These are phyloP conservation scores for Coendou prehensilis DNA, from an alignment of 2,797 vertebrate genomes.

Conservation along the genomic window DNA sequence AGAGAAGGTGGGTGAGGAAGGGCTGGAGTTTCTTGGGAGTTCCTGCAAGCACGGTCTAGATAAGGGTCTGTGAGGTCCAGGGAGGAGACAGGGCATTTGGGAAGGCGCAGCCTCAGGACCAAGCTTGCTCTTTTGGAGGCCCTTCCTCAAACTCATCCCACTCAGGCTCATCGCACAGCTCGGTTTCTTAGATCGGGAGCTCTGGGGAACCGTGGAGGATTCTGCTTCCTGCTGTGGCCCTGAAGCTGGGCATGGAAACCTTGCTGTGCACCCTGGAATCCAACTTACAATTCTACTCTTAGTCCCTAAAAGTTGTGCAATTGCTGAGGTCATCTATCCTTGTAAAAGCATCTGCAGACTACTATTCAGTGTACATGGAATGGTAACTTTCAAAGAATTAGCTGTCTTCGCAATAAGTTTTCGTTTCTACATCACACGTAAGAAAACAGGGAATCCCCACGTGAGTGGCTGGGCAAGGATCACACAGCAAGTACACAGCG, in stretches of 20 bases:
- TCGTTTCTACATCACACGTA: neutral
- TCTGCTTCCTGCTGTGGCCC: no score
- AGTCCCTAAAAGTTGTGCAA: neutral
- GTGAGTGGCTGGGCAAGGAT: neutral
- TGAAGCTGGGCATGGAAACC: neutral
- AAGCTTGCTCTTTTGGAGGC: neutral
- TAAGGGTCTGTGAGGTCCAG: neutral
- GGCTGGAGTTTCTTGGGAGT: neutral
- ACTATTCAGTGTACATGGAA: neutral
- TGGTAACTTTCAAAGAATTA: neutral
- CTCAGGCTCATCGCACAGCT: neutral
- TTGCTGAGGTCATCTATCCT: neutral
- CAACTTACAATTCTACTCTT: constrained; percentile 14
- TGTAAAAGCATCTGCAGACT: neutral
- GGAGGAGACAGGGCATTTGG: neutral
- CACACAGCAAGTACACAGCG: neutral
- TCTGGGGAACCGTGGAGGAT: neutral
- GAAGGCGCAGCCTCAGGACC: neutral
- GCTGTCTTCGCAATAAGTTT: neutral
- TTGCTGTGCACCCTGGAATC: neutral
- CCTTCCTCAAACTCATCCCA: neutral
- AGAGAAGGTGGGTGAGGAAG: neutral
- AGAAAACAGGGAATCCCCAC: neutral
- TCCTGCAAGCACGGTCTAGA: neutral
- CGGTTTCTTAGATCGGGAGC: neutral